phyloP scores from a whole-genome alignment of 2,888 invertebrate species.

The Encarsia formosa region DNA sequence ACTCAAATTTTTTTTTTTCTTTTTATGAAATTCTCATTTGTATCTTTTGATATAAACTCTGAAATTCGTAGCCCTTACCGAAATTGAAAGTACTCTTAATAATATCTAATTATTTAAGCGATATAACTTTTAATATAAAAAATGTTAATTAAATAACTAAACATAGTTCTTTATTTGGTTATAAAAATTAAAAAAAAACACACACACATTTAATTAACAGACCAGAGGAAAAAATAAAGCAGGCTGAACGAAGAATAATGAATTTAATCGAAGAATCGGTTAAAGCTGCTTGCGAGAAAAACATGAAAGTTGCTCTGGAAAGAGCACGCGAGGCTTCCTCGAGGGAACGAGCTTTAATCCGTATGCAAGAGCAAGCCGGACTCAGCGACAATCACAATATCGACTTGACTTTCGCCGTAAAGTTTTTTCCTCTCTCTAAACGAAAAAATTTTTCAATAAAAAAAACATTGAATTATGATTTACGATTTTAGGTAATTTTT shows the following conservation, averaged over 20 bases:
- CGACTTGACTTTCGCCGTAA: slow-evolving; percentile 90
- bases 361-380: slow-evolving; percentile 87
- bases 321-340: slow-evolving; percentile 96
- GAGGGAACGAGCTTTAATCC: slow-evolving; percentile 82
- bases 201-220: slow-evolving; percentile 51
- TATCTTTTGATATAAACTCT: too few relatives aligned
- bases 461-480: background rate
- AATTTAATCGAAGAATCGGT: slow-evolving; percentile 88
- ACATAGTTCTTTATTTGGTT: too few relatives aligned
- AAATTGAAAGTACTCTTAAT: too few relatives aligned
- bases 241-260: slow-evolving; percentile 85
- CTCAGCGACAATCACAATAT: slow-evolving; percentile 88
- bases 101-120: too few relatives aligned
- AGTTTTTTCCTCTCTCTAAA: background rate
- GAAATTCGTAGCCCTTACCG: too few relatives aligned
- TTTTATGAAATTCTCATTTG: too few relatives aligned
- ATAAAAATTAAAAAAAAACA: too few relatives aligned
- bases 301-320: slow-evolving; percentile 67
- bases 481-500: slow-evolving; percentile 77
- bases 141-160: too few relatives aligned
- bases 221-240: slow-evolving; percentile 86
- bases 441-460: background rate
- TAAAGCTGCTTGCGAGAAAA: slow-evolving; percentile 61
- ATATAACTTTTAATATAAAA: too few relatives aligned
- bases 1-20: too few relatives aligned